These are phyloP conservation scores for Mythimna loreyi DNA, from an alignment of 2,888 invertebrate species.

Conservation along the genomic window DNA sequence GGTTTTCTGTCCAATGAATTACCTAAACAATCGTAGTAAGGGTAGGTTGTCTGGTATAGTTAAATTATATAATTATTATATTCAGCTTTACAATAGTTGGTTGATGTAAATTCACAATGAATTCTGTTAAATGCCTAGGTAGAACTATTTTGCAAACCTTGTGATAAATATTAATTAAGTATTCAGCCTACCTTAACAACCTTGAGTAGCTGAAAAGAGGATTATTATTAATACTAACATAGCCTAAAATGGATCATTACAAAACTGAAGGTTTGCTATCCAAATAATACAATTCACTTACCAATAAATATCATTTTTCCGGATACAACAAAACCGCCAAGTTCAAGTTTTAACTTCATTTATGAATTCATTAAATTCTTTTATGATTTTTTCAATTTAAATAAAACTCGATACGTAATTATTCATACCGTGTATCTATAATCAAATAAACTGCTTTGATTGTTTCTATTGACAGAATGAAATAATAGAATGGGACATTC, in stretches of 20 bases:
- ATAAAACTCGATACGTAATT: slow-evolving; percentile 32
- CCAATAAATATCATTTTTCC: slow-evolving; percentile 42
- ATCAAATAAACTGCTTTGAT: slow-evolving; percentile 27
- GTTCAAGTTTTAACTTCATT: no score
- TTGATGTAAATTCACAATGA: not conserved
- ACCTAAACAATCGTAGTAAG: not conserved
- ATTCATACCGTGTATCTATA: slow-evolving; percentile 31
- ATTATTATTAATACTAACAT: not conserved
- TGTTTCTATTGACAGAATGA: slow-evolving; percentile 11
- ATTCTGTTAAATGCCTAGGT: not conserved
- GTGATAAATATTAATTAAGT: no score
- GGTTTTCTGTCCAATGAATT: not conserved
- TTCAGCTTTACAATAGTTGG: no score
- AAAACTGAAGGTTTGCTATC: not conserved
- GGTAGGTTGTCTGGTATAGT: not conserved
- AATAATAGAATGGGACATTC: slow-evolving; percentile 1
- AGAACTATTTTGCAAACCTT: not conserved
- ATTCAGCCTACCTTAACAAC: no score
- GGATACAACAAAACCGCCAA: not conserved
- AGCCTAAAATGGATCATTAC: not conserved
- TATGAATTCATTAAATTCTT: no score
- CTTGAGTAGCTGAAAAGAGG: not conserved
- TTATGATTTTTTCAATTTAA: slow-evolving; percentile 22
- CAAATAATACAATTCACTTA: slow-evolving; percentile 29
- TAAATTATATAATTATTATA: not conserved